Evolutionary conservation across 2,888 invertebrate species (phyloP).

Genomic region (Lasioglossum figueresi): DNA sequence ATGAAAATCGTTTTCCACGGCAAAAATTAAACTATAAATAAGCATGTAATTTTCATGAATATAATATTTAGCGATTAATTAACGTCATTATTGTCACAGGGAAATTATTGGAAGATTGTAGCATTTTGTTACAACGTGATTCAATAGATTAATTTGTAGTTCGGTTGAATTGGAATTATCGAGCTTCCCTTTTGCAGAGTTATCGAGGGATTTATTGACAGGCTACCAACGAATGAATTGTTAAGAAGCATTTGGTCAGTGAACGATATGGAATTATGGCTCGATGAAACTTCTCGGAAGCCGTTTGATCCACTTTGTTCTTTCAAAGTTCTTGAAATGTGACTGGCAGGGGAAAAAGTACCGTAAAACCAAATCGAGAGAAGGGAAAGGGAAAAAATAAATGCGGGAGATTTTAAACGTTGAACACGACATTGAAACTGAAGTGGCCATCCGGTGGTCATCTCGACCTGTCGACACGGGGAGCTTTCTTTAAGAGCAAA

Average conservation of each 20-base stretch:
- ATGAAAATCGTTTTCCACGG: too few relatives aligned
- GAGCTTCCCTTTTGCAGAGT: not conserved
- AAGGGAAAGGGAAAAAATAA: not conserved
- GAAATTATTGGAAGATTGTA: not conserved
- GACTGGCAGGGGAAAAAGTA: not conserved
- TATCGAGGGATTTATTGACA: not conserved
- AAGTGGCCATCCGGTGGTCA: conserved; percentile 29
- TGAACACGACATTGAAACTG: conserved; percentile 19
- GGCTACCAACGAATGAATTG: not conserved
- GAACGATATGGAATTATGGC: not conserved
- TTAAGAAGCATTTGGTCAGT: not conserved
- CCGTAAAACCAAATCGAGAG: not conserved
- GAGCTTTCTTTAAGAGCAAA: conserved; percentile 21
- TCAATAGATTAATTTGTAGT: not conserved
- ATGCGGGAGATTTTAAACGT: not conserved
- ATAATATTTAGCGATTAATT: not conserved
- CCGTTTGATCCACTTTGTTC: not conserved
- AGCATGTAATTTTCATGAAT: not conserved
- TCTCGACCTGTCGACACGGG: conserved; percentile 1
- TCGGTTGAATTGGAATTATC: not conserved
- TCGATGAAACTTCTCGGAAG: not conserved
- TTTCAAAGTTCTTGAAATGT: not conserved
- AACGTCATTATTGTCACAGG: not conserved
- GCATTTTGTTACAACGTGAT: not conserved
- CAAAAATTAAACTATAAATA: too few relatives aligned